Evolutionary conservation across 2,113 vertebrate species (phyloP), one percentile per base, ranked within the genome.

Genomic region (Atractosteus spatula): DNA sequence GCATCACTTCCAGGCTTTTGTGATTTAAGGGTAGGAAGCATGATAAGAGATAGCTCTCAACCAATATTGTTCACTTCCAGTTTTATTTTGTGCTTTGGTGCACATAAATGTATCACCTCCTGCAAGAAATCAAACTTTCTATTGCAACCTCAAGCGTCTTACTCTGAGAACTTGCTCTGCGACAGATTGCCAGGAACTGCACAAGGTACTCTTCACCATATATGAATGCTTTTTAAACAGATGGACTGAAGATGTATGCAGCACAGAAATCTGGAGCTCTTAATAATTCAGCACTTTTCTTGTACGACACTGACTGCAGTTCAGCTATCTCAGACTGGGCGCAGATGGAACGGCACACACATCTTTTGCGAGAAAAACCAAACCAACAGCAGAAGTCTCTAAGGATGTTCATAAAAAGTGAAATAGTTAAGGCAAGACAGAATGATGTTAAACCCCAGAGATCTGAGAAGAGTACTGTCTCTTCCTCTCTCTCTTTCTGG

Each of bases 221-320:
- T 79, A 84, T 76, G 82, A 85, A 72, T 73, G 83, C 83, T 80
- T 80, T 84, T 78, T 81, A 83, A 84, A 83, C 91, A 92, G 91
- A 92, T 91, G 91, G 91, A 87, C 84, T 78, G 82, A 87, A 89
- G 87, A 89, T 86, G 87, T 90, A 87, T 83, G 79, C 83, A 77
- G 83, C 85, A 81, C 85, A 84, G 86, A 90, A 90, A 89, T 91
- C 88, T 89, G 89, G 88, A 88, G 88, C 89, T 88, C 88, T 89
- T 91, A 91, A 91, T 92, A 91, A 91, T 91, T 91, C 87, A 91
- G 87, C 89, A 90, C 89, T 88, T 91, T 29, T 89, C 84, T 84
- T 83, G 87, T 89, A 85, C 90, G 89, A 91, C 88, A 89, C 82
- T 84, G 88, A 90, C 83, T 87, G 87, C 85, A 88, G 85, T 90